Evolutionary conservation across 2,888 invertebrate genomes (phyloP), one percentile per base, ranked within the genome.

Genomic region (Diarsia mendica): DNA sequence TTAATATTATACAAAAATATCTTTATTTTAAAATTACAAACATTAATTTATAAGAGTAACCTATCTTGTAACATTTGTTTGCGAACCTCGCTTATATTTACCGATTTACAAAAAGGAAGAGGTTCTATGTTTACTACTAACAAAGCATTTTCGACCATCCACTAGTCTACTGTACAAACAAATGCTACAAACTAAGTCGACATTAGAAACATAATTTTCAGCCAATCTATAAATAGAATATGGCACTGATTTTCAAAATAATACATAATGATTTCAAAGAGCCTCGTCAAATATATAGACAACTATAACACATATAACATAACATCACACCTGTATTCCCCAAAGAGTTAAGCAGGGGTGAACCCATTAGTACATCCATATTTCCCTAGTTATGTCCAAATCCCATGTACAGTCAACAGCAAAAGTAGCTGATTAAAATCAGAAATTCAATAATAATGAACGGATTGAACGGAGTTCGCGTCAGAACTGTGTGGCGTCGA

Each of bases 1-100:
- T 84, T 80, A 81, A 64, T 81, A 78, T 87, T 94, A 90, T 93
- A 94, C 92, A 95, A 92, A 92, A 90, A 92, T 92, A 89, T 85
- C 70, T 76, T 75, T 67, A 74, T 69, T 77, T 69, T 68, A 77
- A 48, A 72, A 51, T 76, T 69, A 67, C 11, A 44, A 44, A 53
- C 20, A 23, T 46, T 48, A 46, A 33, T 51, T 51, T 49, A 28
- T 15, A 58, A 61, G 10, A 46, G 15, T 53, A 20, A 53, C 61
- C 3, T 75, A 53, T 1, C 15, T 48, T 53, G 53, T 28, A 49
- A 58, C 64, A 61, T 76, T 55, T 55, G 53, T 15, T 68, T 33
- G 53, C 10, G 20, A 51, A 23, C 13, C 18, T 39, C 10, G 20
- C 15, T 9, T 46, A 55, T 39, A 18, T n/a, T 51, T 8, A 20